These are phyloP conservation scores for Nettapus auritus DNA, from an alignment of 2,113 vertebrate species.

Conservation along the genomic window DNA sequence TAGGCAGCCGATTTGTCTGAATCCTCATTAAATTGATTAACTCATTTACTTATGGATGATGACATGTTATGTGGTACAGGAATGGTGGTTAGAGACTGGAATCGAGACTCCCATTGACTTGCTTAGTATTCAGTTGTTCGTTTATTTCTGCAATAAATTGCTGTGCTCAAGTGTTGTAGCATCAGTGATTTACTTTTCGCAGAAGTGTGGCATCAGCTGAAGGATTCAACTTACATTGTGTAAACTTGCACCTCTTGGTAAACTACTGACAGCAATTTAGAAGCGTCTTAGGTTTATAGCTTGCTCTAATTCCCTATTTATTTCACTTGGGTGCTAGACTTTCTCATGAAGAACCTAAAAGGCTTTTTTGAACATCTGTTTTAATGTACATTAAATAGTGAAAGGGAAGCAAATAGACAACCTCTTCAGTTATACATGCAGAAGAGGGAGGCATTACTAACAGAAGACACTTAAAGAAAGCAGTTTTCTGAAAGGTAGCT, in stretches of 20 bases:
- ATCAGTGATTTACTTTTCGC: background rate
- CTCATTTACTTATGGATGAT: conserved; percentile 87
- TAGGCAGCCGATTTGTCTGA: conserved; percentile 78
- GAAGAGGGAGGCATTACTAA: background rate
- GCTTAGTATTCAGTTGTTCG: conserved; percentile 41
- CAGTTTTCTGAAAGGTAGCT: background rate
- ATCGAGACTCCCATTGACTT: conserved; percentile 27
- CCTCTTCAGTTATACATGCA: background rate
- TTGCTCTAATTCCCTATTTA: background rate
- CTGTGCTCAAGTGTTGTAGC: background rate
- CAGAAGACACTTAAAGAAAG: background rate
- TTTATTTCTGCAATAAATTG: conserved; percentile 16
- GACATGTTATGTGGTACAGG: conserved; percentile 80
- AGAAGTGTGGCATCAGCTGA: background rate
- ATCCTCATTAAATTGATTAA: conserved; percentile 92
- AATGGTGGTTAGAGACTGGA: conserved; percentile 53
- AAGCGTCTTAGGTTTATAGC: background rate
- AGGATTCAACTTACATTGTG: background rate
- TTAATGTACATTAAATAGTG: background rate
- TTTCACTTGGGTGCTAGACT: background rate
- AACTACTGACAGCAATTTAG: background rate
- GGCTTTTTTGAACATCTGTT: background rate
- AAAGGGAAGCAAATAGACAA: background rate
- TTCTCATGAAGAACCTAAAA: background rate
- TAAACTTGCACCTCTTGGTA: background rate